Percentiles rank a stretch among this genome's conserved stretches.
Conservation (phyloP, 2,888 invertebrate genomes). For the Watsonalla binaria region DNA sequence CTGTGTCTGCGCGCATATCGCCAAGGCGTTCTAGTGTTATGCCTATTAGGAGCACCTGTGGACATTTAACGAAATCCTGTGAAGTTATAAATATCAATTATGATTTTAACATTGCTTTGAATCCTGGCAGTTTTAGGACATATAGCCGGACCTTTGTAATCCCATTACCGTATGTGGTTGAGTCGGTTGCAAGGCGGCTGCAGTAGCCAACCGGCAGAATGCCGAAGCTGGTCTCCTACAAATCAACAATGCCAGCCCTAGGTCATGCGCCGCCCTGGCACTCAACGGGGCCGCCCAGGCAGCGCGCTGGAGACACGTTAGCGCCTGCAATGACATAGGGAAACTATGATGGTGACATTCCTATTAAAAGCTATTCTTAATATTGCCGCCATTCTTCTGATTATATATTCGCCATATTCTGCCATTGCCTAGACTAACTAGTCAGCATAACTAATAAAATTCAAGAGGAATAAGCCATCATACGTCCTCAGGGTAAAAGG, state of each 20-base stretch:
- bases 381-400: too few species aligned
- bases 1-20: slow-evolving; percentile 59
- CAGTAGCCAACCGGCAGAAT: slow-evolving; percentile 62
- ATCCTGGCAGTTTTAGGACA: neutral
- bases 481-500: too few species aligned
- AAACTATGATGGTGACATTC: too few species aligned
- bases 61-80: neutral
- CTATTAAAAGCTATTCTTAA: too few species aligned
- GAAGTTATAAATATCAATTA: too few species aligned
- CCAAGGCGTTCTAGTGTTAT: slow-evolving; percentile 60
- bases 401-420: too few species aligned
- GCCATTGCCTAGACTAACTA: too few species aligned
- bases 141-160: neutral
- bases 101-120: too few species aligned
- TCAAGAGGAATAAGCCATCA: too few species aligned
- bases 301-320: slow-evolving; percentile 64
- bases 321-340: slow-evolving; percentile 33
- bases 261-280: slow-evolving; percentile 54
- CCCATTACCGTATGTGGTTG: slow-evolving; percentile 52
- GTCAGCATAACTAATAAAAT: too few species aligned
- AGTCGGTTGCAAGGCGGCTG: slow-evolving; percentile 57
- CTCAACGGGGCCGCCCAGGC: slow-evolving; percentile 61
- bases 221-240: slow-evolving; percentile 61
- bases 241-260: slow-evolving; percentile 54
- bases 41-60: slow-evolving; percentile 60